Base-by-base conservation (phyloP, 2,797 vertebrate species). In the Hydrophis major region DNA sequence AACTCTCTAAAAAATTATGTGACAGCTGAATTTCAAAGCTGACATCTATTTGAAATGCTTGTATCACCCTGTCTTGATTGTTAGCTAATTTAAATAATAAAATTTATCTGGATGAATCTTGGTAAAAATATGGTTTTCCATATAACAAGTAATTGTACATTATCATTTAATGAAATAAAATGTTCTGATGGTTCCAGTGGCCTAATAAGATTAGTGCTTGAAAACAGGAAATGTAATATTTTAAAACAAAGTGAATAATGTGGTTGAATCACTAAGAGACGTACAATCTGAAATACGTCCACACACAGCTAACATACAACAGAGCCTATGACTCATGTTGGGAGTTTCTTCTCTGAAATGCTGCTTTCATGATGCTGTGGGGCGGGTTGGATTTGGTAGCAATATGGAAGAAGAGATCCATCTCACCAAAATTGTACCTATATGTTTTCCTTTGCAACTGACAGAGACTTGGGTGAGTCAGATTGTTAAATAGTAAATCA, bases 401-500 rank as follows among this genome's bases (percentile, higher is more conserved):
- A 20, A 27, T 50, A 25, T 27, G 22, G 22, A 42, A 42, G 25
- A 60, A 89, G 60, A 11, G 63, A 7, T 90, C 8, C 28, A 55
- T 2, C 16, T 32, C 50, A 37, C 18, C 50, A 37, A 90, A 90
- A 90, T 50, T 66, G 74, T 83, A 83, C 37, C 37, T 47, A 25
- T 47, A 11, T 83, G 12, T 83, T 66, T 53, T 53, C 8, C 16
- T 63, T 89, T 89, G 60, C 60, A 53, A 50, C 16, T 89, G 89
- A 50, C 74, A 47, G 27, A 61, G 60, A 22, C 20, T 89, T 89
- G 47, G 47, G 42, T 63, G 60, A 16, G 53, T 22, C n/a, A 37
- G 22, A 56, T 32, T 55, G n/a, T 87, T 56, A 92, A 94, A 57
- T 91, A 93, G 53, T 14, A n/a, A 78, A 89, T 53, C 83, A 32